phyloP scores from a whole-genome alignment of 2,113 vertebrate species.

The Gulo gulo region DNA sequence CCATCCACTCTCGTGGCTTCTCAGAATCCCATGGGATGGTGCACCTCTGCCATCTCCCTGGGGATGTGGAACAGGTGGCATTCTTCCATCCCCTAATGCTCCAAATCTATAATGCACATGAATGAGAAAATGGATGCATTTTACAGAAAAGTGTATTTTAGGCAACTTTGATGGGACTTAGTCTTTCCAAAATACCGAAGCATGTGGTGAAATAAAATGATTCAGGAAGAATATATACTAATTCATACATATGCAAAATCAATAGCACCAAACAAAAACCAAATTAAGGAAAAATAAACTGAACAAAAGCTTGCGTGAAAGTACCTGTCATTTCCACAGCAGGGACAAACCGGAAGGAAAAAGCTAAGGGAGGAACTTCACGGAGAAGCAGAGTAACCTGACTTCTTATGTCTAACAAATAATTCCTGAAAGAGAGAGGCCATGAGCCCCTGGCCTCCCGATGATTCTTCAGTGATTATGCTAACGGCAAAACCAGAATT shows the following conservation, averaged over 20 bases:
- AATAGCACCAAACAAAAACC: background rate
- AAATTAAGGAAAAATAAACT: background rate
- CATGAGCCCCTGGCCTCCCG: no score
- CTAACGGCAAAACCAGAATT: background rate
- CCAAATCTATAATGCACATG: background rate
- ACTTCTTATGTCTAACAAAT: background rate
- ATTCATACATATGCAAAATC: background rate
- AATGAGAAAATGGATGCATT: background rate
- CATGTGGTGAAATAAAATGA: background rate
- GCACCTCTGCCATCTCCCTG: background rate
- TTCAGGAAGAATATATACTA: background rate
- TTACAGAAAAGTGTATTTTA: background rate
- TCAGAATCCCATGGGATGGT: rapidly evolving
- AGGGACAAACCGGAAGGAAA: background rate
- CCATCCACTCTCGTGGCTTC: background rate
- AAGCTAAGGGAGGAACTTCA: background rate
- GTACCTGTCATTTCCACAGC: background rate
- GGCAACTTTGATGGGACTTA: background rate
- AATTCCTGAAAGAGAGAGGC: background rate
- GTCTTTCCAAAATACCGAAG: background rate
- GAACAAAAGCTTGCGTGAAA: background rate
- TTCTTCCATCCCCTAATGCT: background rate
- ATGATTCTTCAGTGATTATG: background rate
- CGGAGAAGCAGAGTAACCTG: background rate
- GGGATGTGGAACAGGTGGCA: background rate